phyloP scores from a whole-genome alignment of 2,113 vertebrate genomes.

The Thryonomys swinderianus region DNA sequence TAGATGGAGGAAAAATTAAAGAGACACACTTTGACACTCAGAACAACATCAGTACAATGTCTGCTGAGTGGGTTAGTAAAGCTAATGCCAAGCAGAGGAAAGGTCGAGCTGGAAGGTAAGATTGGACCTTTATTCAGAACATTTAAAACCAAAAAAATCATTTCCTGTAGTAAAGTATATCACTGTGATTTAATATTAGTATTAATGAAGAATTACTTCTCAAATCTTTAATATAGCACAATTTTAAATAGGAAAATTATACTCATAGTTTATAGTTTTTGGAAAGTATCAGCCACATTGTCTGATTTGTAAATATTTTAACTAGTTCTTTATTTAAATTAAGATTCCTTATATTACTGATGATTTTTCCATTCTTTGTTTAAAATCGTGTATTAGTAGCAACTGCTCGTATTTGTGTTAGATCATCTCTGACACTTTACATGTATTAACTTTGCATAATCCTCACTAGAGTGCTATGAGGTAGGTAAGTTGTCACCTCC shows the following conservation, averaged over 20 bases:
- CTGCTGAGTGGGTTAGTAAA: slow-evolving; percentile 97
- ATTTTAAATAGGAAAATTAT: slow-evolving; percentile 33
- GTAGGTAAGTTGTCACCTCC: background rate
- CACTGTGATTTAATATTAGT: background rate
- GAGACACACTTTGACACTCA: slow-evolving; percentile 98
- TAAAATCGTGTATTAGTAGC: background rate
- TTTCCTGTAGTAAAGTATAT: background rate
- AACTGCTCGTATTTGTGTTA: background rate
- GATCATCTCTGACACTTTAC: background rate
- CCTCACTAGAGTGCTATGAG: background rate
- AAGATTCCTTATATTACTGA: background rate
- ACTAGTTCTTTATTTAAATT: slow-evolving; percentile 16
- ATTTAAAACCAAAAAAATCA: background rate
- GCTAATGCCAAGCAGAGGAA: slow-evolving; percentile 98
- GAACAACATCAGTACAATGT: slow-evolving; percentile 99
- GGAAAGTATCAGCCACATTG: background rate
- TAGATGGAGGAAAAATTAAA: slow-evolving; percentile 98
- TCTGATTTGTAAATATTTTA: slow-evolving; percentile 16
- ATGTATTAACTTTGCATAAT: background rate
- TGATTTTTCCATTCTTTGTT: slow-evolving; percentile 14
- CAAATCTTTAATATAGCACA: background rate
- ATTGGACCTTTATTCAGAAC: background rate
- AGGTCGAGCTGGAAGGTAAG: slow-evolving; percentile 96
- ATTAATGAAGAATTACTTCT: background rate
- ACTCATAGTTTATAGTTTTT: background rate